Conservation (phyloP, 2,797 vertebrate species). For the Knipowitschia caucasica region DNA sequence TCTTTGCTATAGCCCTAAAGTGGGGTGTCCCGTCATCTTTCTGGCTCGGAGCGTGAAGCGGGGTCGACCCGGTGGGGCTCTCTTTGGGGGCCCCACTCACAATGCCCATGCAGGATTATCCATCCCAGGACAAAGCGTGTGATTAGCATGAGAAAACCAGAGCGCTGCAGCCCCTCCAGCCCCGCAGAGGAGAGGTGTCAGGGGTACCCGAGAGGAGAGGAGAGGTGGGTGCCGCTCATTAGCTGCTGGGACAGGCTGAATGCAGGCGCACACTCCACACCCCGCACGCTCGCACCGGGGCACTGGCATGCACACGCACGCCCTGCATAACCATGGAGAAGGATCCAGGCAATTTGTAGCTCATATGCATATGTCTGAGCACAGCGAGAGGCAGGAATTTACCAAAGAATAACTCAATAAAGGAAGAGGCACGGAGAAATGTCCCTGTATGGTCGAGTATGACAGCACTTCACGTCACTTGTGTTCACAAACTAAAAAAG, state of each 20-base stretch:
- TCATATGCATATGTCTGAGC: conserved; percentile 11
- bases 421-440: background rate
- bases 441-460: background rate
- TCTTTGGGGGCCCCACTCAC: conserved; percentile 72
- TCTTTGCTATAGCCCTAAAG: conserved; percentile 55
- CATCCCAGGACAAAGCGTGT: conserved; percentile 79
- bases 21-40: conserved; percentile 74
- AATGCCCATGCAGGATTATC: conserved; percentile 81
- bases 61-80: conserved; percentile 79
- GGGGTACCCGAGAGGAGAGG: conserved; percentile 73
- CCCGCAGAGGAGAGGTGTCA: conserved; percentile 63
- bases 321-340: conserved; percentile 53
- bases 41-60: conserved; percentile 69
- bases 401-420: conserved; percentile 7
- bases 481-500: too few species aligned
- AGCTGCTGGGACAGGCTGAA: conserved; percentile 72
- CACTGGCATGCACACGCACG: conserved; percentile 57
- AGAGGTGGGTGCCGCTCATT: conserved; percentile 70
- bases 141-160: conserved; percentile 82
- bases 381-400: background rate
- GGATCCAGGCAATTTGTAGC: conserved; percentile 29
- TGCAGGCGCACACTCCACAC: conserved; percentile 59
- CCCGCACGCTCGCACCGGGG: conserved; percentile 36
- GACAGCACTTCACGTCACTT: too few species aligned
- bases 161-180: conserved; percentile 72